Conservation (phyloP, 2,888 invertebrate species). For the Nephrotoma flavescens region DNA sequence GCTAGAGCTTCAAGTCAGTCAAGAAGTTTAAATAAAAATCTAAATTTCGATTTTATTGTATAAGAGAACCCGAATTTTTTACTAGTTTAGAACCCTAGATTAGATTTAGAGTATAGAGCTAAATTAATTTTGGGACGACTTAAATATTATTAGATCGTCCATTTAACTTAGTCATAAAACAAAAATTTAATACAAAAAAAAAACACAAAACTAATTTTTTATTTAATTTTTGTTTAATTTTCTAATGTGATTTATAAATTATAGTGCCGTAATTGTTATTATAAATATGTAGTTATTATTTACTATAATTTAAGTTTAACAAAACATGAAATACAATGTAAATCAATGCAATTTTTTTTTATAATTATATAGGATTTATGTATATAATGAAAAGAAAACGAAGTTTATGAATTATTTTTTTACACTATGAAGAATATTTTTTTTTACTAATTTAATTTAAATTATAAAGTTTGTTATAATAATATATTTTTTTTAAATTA, state of each 20-base stretch:
- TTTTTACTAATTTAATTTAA: not conserved
- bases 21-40: not conserved
- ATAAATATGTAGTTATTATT: not conserved
- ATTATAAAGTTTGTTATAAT: not conserved
- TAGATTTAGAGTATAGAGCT: not conserved
- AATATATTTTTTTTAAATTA: not conserved
- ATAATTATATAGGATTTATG: not conserved
- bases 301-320: not conserved
- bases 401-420: not conserved
- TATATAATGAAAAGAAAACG: not conserved
- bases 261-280: conserved; percentile 3
- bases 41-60: not conserved
- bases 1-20: conserved; percentile 22
- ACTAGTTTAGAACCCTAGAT: not conserved
- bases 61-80: not conserved
- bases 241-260: conserved; percentile 1
- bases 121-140: not conserved
- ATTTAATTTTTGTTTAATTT: not conserved
- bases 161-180: not conserved
- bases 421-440: not conserved
- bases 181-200: not conserved
- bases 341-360: not conserved
- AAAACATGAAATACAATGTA: not conserved
- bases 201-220: not conserved
- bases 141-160: not conserved